Conservation (phyloP, 2,888 invertebrate species). For the Melanargia galathea region DNA sequence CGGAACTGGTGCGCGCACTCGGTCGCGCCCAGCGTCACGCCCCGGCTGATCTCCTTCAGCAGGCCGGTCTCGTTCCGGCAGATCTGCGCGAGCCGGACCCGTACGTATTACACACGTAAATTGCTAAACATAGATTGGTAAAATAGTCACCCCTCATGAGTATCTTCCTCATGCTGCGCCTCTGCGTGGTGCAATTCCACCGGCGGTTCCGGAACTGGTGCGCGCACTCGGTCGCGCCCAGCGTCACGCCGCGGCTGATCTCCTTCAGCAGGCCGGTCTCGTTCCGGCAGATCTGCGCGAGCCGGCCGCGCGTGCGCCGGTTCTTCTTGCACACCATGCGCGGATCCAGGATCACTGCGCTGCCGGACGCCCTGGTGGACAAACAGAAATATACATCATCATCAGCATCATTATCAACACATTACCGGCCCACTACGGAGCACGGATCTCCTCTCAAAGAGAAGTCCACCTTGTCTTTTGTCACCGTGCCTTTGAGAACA, state of each 20-base stretch:
- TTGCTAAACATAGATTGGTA: too few species aligned
- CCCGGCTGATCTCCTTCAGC: conserved; percentile 91
- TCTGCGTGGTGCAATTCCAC: conserved; percentile 94
- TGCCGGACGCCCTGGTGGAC: conserved; percentile 87
- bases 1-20: conserved; percentile 95
- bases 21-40: conserved; percentile 90
- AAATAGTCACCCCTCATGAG: conserved; percentile 88
- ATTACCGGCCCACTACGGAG: too few species aligned
- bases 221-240: conserved; percentile 93
- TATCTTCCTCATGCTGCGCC: conserved; percentile 91
- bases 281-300: conserved; percentile 92
- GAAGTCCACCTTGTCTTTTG: too few species aligned
- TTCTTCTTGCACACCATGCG: conserved; percentile 94
- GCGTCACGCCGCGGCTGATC: conserved; percentile 91
- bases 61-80: conserved; percentile 91
- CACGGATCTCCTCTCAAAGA: too few species aligned
- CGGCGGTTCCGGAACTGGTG: conserved; percentile 91
- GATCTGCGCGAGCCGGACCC: conserved; percentile 90
- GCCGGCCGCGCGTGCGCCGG: conserved; percentile 87
- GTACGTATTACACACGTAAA: too few species aligned
- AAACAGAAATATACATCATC: background rate
- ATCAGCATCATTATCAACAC: background rate
- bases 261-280: conserved; percentile 90
- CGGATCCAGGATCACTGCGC: conserved; percentile 94
- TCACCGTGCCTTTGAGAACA: too few species aligned